Conservation (phyloP, 2,888 invertebrate genomes). For the Drosophila anceps region DNA sequence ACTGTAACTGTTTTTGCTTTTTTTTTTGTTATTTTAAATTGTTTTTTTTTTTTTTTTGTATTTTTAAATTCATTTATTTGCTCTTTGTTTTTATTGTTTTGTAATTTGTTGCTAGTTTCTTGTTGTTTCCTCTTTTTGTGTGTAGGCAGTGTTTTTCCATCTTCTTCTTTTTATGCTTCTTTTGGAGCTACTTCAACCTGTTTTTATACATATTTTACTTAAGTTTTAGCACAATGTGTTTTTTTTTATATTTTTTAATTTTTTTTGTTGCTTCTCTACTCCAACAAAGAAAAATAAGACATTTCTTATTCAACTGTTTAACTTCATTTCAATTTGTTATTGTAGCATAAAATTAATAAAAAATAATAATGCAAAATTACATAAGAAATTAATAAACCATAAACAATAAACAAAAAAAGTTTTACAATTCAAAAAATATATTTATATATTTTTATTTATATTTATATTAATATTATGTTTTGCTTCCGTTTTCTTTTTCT, state of each 20-base stretch:
- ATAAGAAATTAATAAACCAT: conserved; percentile 38
- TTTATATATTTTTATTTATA: conserved; percentile 12
- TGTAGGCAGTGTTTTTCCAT: conserved; percentile 72
- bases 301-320: conserved; percentile 58
- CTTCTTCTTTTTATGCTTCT: conserved; percentile 14
- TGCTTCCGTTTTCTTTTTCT: conserved; percentile 5
- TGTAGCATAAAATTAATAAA: conserved; percentile 37
- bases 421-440: conserved; percentile 38
- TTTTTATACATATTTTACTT: conserved; percentile 40
- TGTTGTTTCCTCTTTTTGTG: conserved; percentile 37
- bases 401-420: conserved; percentile 37
- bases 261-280: conserved; percentile 19
- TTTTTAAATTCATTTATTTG: conserved; percentile 75
- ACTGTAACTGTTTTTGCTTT: conserved; percentile 44
- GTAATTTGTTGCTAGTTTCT: conserved; percentile 74
- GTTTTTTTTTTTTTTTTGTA: conserved; percentile 22
- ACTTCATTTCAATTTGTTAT: conserved; percentile 46
- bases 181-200: conserved; percentile 19
- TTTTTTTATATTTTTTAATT: conserved; percentile 3
- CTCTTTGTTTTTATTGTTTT: conserved; percentile 72
- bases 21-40: conserved; percentile 5
- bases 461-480: conserved; percentile 37
- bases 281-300: conserved; percentile 65
- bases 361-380: conserved; percentile 30
- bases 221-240: conserved; percentile 56